These are phyloP conservation scores for Embiotoca jacksoni DNA, from an alignment of 2,113 vertebrate genomes.

Conservation along the genomic window DNA sequence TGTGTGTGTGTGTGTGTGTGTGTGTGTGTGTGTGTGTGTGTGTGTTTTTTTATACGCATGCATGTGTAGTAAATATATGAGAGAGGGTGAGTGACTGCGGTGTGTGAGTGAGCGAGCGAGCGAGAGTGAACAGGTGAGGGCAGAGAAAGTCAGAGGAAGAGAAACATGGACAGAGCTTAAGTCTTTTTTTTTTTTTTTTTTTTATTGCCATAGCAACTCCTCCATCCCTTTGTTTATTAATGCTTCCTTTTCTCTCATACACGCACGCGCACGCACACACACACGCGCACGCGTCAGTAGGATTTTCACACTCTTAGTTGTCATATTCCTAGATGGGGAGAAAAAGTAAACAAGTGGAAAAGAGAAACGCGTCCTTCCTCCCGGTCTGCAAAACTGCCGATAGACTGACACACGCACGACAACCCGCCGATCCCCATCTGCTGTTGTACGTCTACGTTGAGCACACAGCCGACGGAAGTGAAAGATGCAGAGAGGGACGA, in stretches of 20 bases:
- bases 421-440: constrained; percentile 58
- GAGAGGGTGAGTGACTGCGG: background rate
- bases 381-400: constrained; percentile 29
- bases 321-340: background rate
- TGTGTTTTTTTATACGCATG: constrained; percentile 32
- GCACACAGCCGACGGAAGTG: constrained; percentile 18
- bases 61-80: constrained; percentile 38
- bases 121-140: background rate
- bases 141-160: constrained; percentile 4
- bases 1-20: background rate
- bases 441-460: constrained; percentile 35
- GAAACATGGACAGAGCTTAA: constrained; percentile 40
- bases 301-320: constrained; percentile 35
- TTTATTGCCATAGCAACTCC: constrained; percentile 60
- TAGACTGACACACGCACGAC: constrained; percentile 33
- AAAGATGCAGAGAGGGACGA: background rate
- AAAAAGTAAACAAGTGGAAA: constrained; percentile 18
- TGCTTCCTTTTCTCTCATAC: constrained; percentile 13
- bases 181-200: constrained; percentile 18
- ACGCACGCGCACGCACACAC: constrained; percentile 12
- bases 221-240: constrained; percentile 45
- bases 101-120: too few species aligned
- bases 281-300: background rate
- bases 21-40: constrained; percentile 10
- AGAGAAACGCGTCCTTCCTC: constrained; percentile 13